Evolutionary conservation across 2,888 invertebrate species (phyloP), one percentile per base, ranked within the genome.

Genomic region (Plusia festucae): DNA sequence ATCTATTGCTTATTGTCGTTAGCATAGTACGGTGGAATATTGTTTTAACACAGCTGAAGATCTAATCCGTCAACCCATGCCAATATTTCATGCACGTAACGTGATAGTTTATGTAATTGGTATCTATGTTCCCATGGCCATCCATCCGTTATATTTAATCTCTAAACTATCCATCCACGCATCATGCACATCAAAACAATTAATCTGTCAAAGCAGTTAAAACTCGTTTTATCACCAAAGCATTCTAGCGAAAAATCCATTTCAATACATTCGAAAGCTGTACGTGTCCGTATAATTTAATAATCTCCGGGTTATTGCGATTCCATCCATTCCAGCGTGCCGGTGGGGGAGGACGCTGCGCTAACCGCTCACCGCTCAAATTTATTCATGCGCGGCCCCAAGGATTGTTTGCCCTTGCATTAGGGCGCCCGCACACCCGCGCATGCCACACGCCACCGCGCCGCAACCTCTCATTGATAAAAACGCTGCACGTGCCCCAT

Each of bases 401-500:
- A 82, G 88, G 86, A 83, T 85, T 91, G 92, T 90, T 91, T 89
- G 86, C 87, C 85, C 87, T 85, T 87, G 86, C 86, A 86, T 88
- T 90, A 90, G 90, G 89, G 90, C 76, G 84, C 82, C 63, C 64
- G 64, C 76, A 65, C 82, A 81, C 83, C 64, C 64, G 60, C 70
- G 64, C 46, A 18, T 18, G 18, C 46, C 40, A n/a, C 27, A 7
- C 34, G 34, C 34, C 34, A 13, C n/a, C 44, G 6, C 46, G 46
- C 46, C 46, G 18, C 78, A 68, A 63, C 75, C 85, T 76, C 82
- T 87, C 88, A 84, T 86, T 90, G 90, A 93, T 90, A 92, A 91
- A 93, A 93, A 92, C 92, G 90, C 83, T 90, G 92, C 94, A 92
- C 94, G 93, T 93, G 93, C 90, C 88, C 85, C 87, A 90, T 89